These are phyloP conservation scores for Canis aureus DNA, from an alignment of 2,113 vertebrate genomes.

Conservation along the genomic window DNA sequence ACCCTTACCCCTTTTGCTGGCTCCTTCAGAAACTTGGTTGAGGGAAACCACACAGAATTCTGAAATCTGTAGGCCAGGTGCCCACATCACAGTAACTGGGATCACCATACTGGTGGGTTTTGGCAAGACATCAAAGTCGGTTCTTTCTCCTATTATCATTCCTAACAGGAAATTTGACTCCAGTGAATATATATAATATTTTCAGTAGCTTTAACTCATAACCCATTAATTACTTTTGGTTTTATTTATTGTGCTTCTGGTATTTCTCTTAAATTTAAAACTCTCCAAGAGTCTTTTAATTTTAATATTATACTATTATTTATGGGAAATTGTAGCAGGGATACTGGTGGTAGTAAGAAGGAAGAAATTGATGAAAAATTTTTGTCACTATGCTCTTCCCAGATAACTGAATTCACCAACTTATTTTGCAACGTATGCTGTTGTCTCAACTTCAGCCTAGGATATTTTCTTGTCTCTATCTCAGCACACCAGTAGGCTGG, in stretches of 20 bases:
- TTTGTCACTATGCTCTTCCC: slow-evolving; percentile 48
- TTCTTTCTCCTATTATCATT: slow-evolving; percentile 85
- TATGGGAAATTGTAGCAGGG: slow-evolving; percentile 66
- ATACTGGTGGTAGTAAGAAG: neutral
- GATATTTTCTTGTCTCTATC: neutral
- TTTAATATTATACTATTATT: slow-evolving; percentile 79
- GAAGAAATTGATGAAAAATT: slow-evolving; percentile 57
- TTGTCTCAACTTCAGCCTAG: neutral
- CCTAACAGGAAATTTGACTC: slow-evolving; percentile 86
- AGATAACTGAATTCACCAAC: neutral
- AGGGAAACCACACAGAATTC: slow-evolving; percentile 85
- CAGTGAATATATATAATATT: slow-evolving; percentile 83
- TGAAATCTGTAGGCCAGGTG: slow-evolving; percentile 84
- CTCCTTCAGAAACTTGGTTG: slow-evolving; percentile 82
- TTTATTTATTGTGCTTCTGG: slow-evolving; percentile 86
- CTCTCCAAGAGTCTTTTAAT: slow-evolving; percentile 81
- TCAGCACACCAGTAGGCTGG: neutral
- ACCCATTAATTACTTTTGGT: slow-evolving; percentile 83
- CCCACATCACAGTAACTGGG: slow-evolving; percentile 85
- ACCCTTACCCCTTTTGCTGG: slow-evolving; percentile 76
- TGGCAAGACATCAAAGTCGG: slow-evolving; percentile 85
- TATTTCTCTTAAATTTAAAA: slow-evolving; percentile 84
- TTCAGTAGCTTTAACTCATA: slow-evolving; percentile 85
- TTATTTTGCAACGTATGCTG: neutral
- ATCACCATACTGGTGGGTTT: slow-evolving; percentile 84